These are phyloP conservation scores for Hydrophis major DNA, from an alignment of 2,797 vertebrate species.

Conservation along the genomic window DNA sequence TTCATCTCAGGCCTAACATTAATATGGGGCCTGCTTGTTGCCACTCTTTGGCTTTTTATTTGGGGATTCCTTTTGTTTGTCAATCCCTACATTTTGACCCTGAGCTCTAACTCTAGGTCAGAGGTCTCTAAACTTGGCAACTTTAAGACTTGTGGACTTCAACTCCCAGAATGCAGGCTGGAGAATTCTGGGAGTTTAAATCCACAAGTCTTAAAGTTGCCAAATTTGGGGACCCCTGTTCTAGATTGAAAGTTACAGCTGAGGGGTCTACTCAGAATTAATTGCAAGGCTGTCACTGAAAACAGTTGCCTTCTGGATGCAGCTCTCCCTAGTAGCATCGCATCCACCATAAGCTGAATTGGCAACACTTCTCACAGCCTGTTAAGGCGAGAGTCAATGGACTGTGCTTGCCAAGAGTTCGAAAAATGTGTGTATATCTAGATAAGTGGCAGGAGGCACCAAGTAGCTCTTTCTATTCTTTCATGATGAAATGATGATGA, in stretches of 20 bases:
- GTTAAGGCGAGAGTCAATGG: slow-evolving; percentile 58
- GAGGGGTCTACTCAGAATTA: neutral
- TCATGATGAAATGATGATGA: slow-evolving; percentile 56
- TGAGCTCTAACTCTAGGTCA: neutral
- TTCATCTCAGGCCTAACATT: neutral
- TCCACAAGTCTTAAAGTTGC: too few relatives aligned
- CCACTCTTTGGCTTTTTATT: neutral
- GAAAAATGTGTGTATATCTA: slow-evolving; percentile 56
- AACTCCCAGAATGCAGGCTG: too few relatives aligned
- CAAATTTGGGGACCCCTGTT: too few relatives aligned
- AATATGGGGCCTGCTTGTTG: neutral
- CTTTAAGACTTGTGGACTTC: too few relatives aligned
- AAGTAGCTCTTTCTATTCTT: slow-evolving; percentile 66
- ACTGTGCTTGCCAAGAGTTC: slow-evolving; percentile 53
- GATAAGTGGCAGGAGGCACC: slow-evolving; percentile 64
- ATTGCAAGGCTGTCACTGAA: neutral
- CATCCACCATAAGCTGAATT: slow-evolving; percentile 61
- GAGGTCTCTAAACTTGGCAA: too few relatives aligned
- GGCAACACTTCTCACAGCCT: slow-evolving; percentile 58
- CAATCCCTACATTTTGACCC: neutral
- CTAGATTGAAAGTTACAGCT: neutral
- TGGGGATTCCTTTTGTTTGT: neutral
- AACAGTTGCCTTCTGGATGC: neutral
- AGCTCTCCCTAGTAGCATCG: slow-evolving; percentile 45
- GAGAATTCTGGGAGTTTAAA: too few relatives aligned